Conservation (phyloP, 2,113 vertebrate genomes). For the Ia io region DNA sequence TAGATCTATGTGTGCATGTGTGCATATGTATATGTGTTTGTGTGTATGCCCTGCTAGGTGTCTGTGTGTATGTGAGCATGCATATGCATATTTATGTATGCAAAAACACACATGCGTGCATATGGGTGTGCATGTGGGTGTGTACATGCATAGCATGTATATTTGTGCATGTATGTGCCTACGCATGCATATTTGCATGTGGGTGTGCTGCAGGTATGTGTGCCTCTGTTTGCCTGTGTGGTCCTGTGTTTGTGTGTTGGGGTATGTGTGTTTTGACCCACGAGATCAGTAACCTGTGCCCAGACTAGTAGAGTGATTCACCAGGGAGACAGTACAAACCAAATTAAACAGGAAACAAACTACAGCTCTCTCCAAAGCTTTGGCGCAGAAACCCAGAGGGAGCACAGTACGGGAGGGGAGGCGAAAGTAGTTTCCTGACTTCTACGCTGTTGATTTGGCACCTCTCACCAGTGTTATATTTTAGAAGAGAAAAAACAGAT, state of each 20-base stretch:
- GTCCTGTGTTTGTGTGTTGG: neutral
- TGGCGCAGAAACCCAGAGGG: neutral
- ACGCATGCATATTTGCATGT: neutral
- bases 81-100: neutral
- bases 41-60: too few species aligned
- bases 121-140: too few species aligned
- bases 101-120: fast-evolving
- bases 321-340: neutral
- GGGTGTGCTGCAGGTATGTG: too few species aligned
- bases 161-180: neutral
- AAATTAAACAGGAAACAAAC: neutral
- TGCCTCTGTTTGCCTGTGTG: too few species aligned
- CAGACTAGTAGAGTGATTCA: constrained; percentile 29
- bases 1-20: neutral
- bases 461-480: neutral
- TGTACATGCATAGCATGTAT: fast-evolving
- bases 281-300: neutral
- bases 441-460: constrained; percentile 27
- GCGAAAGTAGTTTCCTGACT: constrained; percentile 22
- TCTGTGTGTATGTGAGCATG: too few species aligned
- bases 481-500: constrained; percentile 43
- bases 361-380: neutral
- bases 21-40: neutral
- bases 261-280: neutral
- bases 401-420: neutral